These are phyloP conservation scores for Julus scandinavius DNA, from an alignment of 2,888 invertebrate species.

Conservation along the genomic window DNA sequence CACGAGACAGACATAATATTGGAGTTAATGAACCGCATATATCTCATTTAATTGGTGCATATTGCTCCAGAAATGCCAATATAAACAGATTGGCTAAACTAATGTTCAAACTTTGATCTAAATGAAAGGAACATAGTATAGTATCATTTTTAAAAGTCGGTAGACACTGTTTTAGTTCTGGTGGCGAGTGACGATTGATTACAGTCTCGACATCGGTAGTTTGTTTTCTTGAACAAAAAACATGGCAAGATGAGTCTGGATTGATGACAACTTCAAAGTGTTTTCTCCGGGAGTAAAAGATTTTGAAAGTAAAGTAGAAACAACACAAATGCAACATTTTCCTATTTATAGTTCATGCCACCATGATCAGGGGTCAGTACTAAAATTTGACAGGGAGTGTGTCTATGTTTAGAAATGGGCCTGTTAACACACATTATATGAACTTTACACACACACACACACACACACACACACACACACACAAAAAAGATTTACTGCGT, in stretches of 20 bases:
- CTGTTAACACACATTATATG: conserved; percentile 4
- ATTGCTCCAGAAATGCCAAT: too few relatives aligned
- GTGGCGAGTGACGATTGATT: neutral
- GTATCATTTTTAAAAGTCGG: neutral
- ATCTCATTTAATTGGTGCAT: too few relatives aligned
- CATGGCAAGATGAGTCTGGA: neutral
- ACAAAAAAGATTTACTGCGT: neutral
- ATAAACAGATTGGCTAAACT: too few relatives aligned
- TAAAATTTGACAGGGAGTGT: neutral
- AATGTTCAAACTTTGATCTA: neutral
- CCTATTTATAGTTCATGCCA: conserved; percentile 29
- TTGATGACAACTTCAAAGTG: neutral
- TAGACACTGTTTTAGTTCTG: neutral
- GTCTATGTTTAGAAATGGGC: neutral
- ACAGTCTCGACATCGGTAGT: neutral
- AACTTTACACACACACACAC: too few relatives aligned
- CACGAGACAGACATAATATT: too few relatives aligned
- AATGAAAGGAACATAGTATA: too few relatives aligned
- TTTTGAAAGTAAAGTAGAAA: neutral
- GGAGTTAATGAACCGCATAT: too few relatives aligned
- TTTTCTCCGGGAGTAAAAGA: neutral
- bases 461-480: too few relatives aligned
- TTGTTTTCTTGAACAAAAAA: neutral
- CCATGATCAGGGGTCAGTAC: neutral
- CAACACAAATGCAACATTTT: conserved; percentile 6